A percentile compares a stretch with the other conserved stretches of the same genome.
These are phyloP conservation scores for Albula goreensis DNA, from an alignment of 2,113 vertebrate species.

Conservation along the genomic window DNA sequence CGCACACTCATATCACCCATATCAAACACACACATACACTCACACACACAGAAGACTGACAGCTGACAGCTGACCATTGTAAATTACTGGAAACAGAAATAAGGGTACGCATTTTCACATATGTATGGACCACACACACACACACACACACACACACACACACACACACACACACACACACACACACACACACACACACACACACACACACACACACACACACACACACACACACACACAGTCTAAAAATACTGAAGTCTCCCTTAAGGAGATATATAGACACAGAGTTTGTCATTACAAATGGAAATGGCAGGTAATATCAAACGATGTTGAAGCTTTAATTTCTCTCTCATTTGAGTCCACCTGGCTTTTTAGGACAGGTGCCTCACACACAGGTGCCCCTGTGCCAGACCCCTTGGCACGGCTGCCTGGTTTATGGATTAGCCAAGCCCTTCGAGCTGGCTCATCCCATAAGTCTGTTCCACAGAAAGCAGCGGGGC, in stretches of 20 bases:
- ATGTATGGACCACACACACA: conserved; percentile 42
- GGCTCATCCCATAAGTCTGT: background rate
- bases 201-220: conserved; percentile 52
- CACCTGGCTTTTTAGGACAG: background rate
- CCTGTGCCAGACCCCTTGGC: background rate
- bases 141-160: conserved; percentile 22
- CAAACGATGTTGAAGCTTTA: background rate
- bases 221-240: conserved; percentile 36
- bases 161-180: background rate
- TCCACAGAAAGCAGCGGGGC: background rate
- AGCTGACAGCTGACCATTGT: too few relatives aligned
- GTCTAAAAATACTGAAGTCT: conserved; percentile 12
- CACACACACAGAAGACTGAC: background rate
- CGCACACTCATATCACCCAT: conserved; percentile 30
- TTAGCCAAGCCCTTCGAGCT: background rate
- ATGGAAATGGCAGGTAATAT: background rate
- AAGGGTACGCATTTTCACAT: too few relatives aligned
- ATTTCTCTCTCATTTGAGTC: background rate
- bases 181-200: conserved; percentile 15
- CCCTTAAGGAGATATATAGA: background rate
- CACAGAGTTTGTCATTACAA: background rate
- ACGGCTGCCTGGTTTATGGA: background rate
- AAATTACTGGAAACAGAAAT: too few relatives aligned
- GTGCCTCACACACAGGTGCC: background rate
- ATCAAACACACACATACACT: conserved; percentile 23